Base-by-base conservation (phyloP, 2,113 vertebrate genomes). In the Xyrauchen texanus region DNA sequence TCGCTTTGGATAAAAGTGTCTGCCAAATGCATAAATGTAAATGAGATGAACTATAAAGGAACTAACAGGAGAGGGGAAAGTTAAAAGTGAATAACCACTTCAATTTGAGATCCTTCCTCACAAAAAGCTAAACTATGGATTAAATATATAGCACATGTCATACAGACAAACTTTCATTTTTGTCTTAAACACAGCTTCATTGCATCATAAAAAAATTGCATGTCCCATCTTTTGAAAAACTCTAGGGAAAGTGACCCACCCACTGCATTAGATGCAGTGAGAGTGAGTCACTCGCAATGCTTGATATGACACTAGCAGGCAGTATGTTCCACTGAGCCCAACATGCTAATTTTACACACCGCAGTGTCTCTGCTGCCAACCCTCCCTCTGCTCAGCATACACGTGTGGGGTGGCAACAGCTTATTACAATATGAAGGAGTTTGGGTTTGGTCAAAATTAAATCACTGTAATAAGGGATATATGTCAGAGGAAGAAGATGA, bases 291-390 rank as follows among this genome's bases (percentile, higher is more conserved):
- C 53, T 64, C 82, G 49, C 57, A 15, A 60, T 57, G n/a, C 77
- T 66, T 72, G 16, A 47, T 73, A 75, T 45, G n/a, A 76, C 46
- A 62, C 64, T 64, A 8, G 58, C 57, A 52, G 57, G 51, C 47
- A 55, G 34, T 74, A 73, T 74, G 78, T 76, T 66, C 49, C 16
- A 53, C 21, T 55, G 62, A 76, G 62, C 58, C 78, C 76, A 65
- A 58, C 66, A 67, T 62, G 62, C 62, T 83, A 79, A 79, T 79
- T 83, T 76, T 79, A 82, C 66, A 75, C 70, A 68, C 63, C 9
- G 13, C 69, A 74, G 51, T 61, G 10, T 16, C 4, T 45, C 47
- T 51, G 64, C 68, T 46, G 47, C 64, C 76, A 68, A 66, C 9
- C 65, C 57, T 47, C 57, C 69, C 76, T 78, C 63, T 55, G 67